phyloP scores from a whole-genome alignment of 2,797 vertebrate genomes.

The Tarsius wallacei region DNA sequence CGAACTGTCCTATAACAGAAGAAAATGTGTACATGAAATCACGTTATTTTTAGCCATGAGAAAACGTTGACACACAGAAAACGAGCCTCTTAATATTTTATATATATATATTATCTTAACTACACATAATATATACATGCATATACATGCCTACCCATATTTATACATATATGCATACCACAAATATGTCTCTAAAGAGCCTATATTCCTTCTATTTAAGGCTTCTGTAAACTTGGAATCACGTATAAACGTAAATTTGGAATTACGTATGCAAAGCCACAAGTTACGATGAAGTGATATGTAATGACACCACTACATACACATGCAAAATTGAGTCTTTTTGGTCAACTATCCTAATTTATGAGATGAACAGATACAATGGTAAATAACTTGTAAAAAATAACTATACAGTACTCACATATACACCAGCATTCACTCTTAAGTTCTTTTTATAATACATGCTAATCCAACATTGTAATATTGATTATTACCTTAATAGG shows the following conservation, averaged over 20 bases:
- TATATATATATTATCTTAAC: background rate
- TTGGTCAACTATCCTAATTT: background rate
- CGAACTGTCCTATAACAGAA: slow-evolving; percentile 94
- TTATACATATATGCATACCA: background rate
- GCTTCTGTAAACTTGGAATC: slow-evolving; percentile 11
- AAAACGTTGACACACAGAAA: background rate
- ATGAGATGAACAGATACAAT: background rate
- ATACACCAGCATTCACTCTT: background rate
- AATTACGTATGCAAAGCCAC: background rate
- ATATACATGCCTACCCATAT: background rate
- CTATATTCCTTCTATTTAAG: slow-evolving; percentile 56
- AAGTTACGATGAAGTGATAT: background rate
- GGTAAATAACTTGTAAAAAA: background rate
- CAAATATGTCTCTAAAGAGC: background rate
- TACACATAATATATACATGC: background rate
- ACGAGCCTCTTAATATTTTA: slow-evolving; percentile 42
- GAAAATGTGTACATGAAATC: slow-evolving; percentile 63
- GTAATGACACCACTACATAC: background rate
- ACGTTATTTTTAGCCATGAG: background rate
- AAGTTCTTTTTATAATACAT: background rate
- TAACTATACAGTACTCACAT: background rate
- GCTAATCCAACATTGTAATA: background rate
- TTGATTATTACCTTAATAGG: background rate
- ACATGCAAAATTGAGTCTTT: background rate
- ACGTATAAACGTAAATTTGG: background rate